These are phyloP conservation scores for Lepidothrix coronata DNA, from an alignment of 2,113 vertebrate species.

Conservation along the genomic window DNA sequence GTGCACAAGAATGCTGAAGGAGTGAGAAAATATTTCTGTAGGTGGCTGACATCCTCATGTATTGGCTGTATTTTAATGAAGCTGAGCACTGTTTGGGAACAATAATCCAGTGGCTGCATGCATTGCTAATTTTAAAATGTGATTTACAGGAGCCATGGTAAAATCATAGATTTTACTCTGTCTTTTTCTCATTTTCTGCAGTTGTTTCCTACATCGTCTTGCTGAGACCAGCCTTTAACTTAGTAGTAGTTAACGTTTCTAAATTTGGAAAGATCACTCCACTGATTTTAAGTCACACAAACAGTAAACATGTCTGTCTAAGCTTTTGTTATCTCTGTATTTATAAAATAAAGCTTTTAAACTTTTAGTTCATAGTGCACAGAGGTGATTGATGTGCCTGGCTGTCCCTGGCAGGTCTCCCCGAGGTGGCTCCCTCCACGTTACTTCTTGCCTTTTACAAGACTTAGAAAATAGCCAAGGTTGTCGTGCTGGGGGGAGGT, in stretches of 20 bases:
- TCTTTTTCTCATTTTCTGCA: background rate
- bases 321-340: background rate
- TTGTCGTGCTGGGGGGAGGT: background rate
- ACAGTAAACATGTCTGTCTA: background rate
- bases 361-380: background rate
- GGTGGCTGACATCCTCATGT: constrained; percentile 3
- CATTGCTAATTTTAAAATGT: background rate
- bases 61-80: background rate
- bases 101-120: background rate
- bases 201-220: background rate
- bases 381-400: background rate
- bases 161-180: background rate
- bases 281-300: background rate
- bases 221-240: background rate
- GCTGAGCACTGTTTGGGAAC: background rate
- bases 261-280: background rate
- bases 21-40: constrained; percentile 34
- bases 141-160: background rate
- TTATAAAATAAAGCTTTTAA: constrained; percentile 1
- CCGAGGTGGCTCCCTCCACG: accelerated
- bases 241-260: background rate
- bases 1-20: constrained; percentile 24
- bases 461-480: background rate
- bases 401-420: background rate
- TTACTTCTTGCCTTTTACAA: background rate